Evolutionary conservation across 2,888 invertebrate species (phyloP), one percentile per base, ranked within the genome.

Genomic region (Heliconius hortense): DNA sequence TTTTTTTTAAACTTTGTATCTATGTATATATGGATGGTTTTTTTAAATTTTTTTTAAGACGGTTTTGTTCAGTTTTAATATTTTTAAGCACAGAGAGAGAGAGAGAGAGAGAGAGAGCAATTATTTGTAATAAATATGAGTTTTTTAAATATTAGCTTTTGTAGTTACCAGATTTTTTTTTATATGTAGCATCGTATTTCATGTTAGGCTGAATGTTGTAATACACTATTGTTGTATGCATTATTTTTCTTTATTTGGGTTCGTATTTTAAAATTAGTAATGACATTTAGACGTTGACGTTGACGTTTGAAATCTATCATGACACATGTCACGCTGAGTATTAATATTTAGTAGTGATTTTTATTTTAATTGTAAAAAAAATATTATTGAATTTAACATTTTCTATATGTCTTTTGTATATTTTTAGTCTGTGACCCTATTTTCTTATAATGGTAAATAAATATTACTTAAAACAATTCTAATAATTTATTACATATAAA

Each of bases 101-200:
- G 35, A 39, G 24, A 53, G 28, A 53, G 28, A 56, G n/a, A 56
- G 56, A 56, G 35, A 39, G 24, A 35, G 24, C 24, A 3, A 7
- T 66, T 35, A 24, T 56, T 56, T 69, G 31, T 35, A 69, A 69
- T 56, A 21, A 56, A 56, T 69, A 35, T 48, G 26, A 24, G 4
- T 21, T 53, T 69, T 56, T 53, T 62, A 26, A 53, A 78, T 80
- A 77, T 82, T 82, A 82, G 81, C n/a, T n/a, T 82, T 75, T 77
- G 80, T 84, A 84, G 87, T 85, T 85, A 87, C 86, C 86, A 85
- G 77, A 77, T 66, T 79, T 72, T 71, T n/a, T 28, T 71, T 63
- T 63, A 8, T 64, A 53, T 72, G 62, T 72, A 72, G n/a, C 53
- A 28, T 31, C 68, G 68, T 69, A 53, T 53, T 31, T 69, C 31